Base-by-base conservation (phyloP, 2,888 invertebrate species). In the Rhynchonema sp. region DNA sequence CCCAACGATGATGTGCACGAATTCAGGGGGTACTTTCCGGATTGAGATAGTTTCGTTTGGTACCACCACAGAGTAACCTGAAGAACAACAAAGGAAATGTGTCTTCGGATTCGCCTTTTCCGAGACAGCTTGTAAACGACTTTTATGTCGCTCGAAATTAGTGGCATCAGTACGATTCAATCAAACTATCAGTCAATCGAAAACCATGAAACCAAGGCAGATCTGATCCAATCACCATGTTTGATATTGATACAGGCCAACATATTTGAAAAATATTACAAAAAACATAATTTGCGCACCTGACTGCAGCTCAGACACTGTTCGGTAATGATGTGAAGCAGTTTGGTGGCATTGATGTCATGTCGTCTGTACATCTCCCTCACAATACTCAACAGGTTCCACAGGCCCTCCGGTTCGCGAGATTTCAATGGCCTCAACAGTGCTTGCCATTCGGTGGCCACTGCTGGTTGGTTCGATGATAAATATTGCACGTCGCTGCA, bases 41-140 rank as follows among this genome's bases (percentile, higher is more conserved):
- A 83, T 60, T 91, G 78, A 1, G 90, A 86, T 49, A 92, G 84
- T 74, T 92, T 92, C 0, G 94, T 92, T 73, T 86, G 88, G 78
- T 94, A 94, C 96, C 96, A 98, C 94, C 96, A 96, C 58, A 92
- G 85, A 66, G 94, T 80, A 65, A 94, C 90, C 83, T 85, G 75
- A 46, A 49, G 6, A 38, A 38, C 38, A 38, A 38, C 17, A n/a
- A n/a, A n/a, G n/a, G n/a, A n/a, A n/a, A n/a, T n/a, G n/a, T n/a
- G n/a, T n/a, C n/a, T n/a, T n/a, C n/a, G n/a, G n/a, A n/a, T n/a
- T n/a, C n/a, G n/a, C n/a, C n/a, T n/a, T n/a, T n/a, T n/a, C n/a
- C n/a, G n/a, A n/a, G n/a, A n/a, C n/a, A n/a, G n/a, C n/a, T n/a
- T n/a, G n/a, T n/a, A n/a, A n/a, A n/a, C n/a, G n/a, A n/a, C n/a